These are phyloP conservation scores for Mormyrops boulengeri DNA, from an alignment of 2,797 vertebrate species.

Conservation along the genomic window DNA sequence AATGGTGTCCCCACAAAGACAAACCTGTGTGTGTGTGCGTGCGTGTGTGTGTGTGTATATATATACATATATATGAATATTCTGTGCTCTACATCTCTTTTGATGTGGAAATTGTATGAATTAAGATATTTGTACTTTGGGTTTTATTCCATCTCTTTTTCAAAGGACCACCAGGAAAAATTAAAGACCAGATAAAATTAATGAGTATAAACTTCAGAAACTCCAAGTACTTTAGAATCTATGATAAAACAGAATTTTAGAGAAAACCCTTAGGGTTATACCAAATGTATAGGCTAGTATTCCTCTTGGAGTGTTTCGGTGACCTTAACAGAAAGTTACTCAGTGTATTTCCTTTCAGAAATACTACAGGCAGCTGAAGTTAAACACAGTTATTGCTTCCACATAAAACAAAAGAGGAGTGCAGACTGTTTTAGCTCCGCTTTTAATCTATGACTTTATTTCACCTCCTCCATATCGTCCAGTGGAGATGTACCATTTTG, in stretches of 20 bases:
- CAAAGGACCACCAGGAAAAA: not conserved
- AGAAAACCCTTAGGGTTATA: not conserved
- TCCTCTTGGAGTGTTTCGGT: not conserved
- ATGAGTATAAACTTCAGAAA: constrained; percentile 1
- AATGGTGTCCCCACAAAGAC: no score
- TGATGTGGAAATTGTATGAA: not conserved
- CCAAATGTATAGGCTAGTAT: not conserved
- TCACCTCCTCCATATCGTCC: not conserved
- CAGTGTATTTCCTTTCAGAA: not conserved
- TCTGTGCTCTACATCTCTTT: not conserved
- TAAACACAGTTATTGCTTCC: not conserved
- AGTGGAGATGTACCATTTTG: not conserved
- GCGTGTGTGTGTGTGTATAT: not conserved
- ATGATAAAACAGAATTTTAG: not conserved
- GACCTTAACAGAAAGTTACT: not conserved
- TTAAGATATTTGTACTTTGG: not conserved
- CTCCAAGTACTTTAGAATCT: not conserved
- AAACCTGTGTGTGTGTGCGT: not conserved
- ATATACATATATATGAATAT: not conserved
- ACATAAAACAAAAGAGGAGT: not conserved
- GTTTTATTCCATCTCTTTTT: not conserved
- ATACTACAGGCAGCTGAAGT: not conserved
- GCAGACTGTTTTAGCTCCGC: not conserved
- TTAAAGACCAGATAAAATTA: not conserved
- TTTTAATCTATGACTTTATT: not conserved